Evolutionary conservation across 1,140 invertebrate genomes (phyloP), one percentile per base, ranked within the genome.

Genomic region (Dinothrombium tinctorium): DNA sequence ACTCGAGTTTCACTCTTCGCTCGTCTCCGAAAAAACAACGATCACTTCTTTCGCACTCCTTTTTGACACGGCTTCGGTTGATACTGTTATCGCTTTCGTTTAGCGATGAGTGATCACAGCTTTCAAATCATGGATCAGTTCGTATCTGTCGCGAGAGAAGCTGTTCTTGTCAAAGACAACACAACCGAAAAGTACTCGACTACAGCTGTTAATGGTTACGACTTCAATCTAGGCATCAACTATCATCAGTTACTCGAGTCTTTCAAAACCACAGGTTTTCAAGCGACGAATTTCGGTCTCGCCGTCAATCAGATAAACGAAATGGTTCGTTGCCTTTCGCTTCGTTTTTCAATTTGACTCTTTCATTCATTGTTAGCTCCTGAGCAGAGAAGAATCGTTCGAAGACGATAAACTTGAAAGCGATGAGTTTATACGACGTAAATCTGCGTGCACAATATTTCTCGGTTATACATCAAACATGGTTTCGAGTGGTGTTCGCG

Each of bases 401-500:
- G 60, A 64, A 0, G 60, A 66, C 49, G 74, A 79, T 49, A 50
- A 54, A 0, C 67, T 72, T 47, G 72, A 77, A 33, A 46, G 50
- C 57, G 81, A 86, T 54, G 63, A 71, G 33, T 83, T 78, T 58
- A 80, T 81, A 26, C 68, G 64, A 52, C 66, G 76, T 36, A 72
- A 71, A 51, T 69, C 59, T 35, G 77, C 74, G 43, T 96, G 90
- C 57, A 95, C 90, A 5, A 84, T 99, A 54, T 99, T 99, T 59
- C 60, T 99, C 40, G 89, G 89, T 0, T 99, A 80, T 56, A 99
- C 94, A 4, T 98, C 90, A 0, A 99, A 99, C 57, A 76, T 99
- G 66, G 76, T 87, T 8, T 96, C 89, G 0, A 81, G 76, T 41
- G 94, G 94, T 15, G 60, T 96, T 32, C 60, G 94, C 52, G 92